These are phyloP conservation scores for Sapayoa aenigma DNA, from an alignment of 2,113 vertebrate species.

Conservation along the genomic window DNA sequence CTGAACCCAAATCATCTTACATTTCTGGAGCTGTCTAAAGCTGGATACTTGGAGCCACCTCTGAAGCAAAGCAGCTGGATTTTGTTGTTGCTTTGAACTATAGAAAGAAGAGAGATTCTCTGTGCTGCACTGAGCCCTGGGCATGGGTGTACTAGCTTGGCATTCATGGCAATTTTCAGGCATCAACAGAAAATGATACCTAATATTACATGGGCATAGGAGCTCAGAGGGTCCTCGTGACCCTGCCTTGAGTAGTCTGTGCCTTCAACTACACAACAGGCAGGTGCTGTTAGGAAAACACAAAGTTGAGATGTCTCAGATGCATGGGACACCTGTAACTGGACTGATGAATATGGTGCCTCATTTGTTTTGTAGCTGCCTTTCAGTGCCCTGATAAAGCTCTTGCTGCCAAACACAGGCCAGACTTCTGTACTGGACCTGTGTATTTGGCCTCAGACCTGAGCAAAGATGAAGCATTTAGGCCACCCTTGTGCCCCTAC, in stretches of 20 bases:
- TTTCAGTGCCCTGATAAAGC: neutral
- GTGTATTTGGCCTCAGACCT: neutral
- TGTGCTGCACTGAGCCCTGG: fast-evolving
- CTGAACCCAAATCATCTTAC: conserved; percentile 14
- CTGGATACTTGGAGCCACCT: conserved; percentile 1
- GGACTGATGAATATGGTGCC: neutral
- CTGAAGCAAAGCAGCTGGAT: conserved; percentile 18
- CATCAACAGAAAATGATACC: neutral
- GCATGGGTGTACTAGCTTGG: neutral
- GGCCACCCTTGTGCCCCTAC: neutral
- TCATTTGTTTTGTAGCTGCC: neutral
- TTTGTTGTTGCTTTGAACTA: neutral
- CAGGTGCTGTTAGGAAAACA: neutral
- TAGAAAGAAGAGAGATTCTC: neutral
- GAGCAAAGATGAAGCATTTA: neutral
- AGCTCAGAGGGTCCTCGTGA: neutral
- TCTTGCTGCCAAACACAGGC: neutral
- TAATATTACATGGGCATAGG: neutral
- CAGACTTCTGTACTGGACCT: neutral
- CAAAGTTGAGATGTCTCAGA: neutral
- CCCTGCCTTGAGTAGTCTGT: neutral
- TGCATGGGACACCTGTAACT: neutral
- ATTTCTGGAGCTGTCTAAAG: conserved; percentile 20
- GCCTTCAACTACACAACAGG: neutral
- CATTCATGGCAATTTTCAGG: neutral